Base-by-base conservation (phyloP, 2,113 vertebrate species). In the Anguilla japonica region DNA sequence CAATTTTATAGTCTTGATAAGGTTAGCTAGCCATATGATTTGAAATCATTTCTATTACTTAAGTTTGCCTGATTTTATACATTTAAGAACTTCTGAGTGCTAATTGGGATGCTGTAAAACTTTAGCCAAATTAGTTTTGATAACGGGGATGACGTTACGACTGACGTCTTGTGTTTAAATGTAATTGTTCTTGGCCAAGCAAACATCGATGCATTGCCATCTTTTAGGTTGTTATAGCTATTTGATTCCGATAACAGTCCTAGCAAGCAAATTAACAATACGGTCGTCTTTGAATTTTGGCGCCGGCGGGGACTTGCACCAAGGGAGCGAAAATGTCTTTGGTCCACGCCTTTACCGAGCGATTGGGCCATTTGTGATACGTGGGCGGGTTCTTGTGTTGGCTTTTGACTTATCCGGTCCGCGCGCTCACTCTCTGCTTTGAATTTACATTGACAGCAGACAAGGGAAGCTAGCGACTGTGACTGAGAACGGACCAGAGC, bases 241-340 rank as follows among this genome's bases (percentile, higher is more conserved):
- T 53, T 53, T 53, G 8, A 53, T 53, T 53, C 11, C 8, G 8
- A 53, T 1, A 53, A 53, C 50, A 53, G 13, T 3, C 57, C 5
- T 20, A 22, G 60, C 60, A 20, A 67, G 60, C 18, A 22, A 67
- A 67, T 26, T 22, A 67, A 67, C 60, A 67, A 67, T 67, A 67
- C 57, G 14, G 60, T 34, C 22, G n/a, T 18, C 18, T 82, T 86
- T 41, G 22, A 81, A 83, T 29, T 86, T 83, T 83, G 85, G 85
- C 80, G 85, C 80, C 85, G 41, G 85, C 80, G 80, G 80, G 80
- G 46, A 91, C 93, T 90, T 85, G 41, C 13, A 41, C 14, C 53
- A 41, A 82, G 81, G 34, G 80, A 87, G 80, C 40, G 60, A 71
- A 83, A 82, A 63, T 56, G 43, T 18, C 14, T 22, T 57, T 39